phyloP scores from a whole-genome alignment of 2,797 vertebrate genomes.

The Eleutherodactylus coqui region DNA sequence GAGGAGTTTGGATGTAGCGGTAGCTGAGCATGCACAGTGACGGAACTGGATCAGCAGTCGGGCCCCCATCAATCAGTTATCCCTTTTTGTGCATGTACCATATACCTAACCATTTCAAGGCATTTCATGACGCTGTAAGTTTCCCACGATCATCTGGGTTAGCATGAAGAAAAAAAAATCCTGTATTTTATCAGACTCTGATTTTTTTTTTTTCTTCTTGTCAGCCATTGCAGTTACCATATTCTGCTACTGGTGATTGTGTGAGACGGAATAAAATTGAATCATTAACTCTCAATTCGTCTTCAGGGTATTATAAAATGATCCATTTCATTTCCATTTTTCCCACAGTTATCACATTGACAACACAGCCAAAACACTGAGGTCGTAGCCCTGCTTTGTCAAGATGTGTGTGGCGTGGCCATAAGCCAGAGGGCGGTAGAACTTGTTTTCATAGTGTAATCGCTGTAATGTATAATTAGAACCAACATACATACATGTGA shows the following conservation, averaged over 20 bases:
- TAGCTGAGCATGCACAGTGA: too few relatives aligned
- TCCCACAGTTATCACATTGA: not conserved
- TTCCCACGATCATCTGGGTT: too few relatives aligned
- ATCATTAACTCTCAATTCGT: not conserved
- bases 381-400: not conserved
- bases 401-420: not conserved
- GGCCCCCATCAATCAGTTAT: too few relatives aligned
- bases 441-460: not conserved
- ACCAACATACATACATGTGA: not conserved
- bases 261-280: not conserved
- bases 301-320: slow-evolving; percentile 5
- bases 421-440: not conserved
- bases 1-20: too few relatives aligned
- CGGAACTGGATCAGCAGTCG: too few relatives aligned
- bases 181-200: not conserved
- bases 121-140: not conserved
- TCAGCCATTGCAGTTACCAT: not conserved
- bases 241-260: not conserved
- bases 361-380: not conserved
- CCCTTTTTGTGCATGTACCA: not conserved
- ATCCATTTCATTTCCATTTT: not conserved
- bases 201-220: too few relatives aligned
- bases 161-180: not conserved
- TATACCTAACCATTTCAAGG: not conserved
- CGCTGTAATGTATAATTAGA: not conserved